Percentiles rank a stretch among this genome's conserved stretches.
Conservation (phyloP, 2,797 vertebrate species). For the Coregonus sp. region DNA sequence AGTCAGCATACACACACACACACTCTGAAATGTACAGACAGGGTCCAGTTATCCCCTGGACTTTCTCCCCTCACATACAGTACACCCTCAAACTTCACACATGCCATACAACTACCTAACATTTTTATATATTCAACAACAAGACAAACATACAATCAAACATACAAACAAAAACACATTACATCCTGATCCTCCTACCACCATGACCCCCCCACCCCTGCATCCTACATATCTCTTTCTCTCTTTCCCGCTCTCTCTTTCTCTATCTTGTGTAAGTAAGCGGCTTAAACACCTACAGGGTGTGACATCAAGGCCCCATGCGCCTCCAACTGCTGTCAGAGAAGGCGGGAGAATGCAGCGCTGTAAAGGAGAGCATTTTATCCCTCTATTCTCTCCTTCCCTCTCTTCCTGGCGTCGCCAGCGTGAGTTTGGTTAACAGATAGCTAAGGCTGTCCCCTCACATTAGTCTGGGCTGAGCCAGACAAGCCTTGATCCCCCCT, state of each 20-base stretch:
- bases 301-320: conserved; percentile 74
- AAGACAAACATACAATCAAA: conserved; percentile 25
- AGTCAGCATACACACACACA: conserved; percentile 28
- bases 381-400: conserved; percentile 69
- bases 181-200: conserved; percentile 67
- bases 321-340: conserved; percentile 69
- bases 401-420: conserved; percentile 57
- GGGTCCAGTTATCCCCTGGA: neutral
- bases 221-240: conserved; percentile 45
- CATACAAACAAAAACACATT: conserved; percentile 47
- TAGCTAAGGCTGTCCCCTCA: conserved; percentile 78
- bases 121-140: neutral
- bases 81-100: neutral
- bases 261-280: conserved; percentile 71
- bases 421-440: conserved; percentile 63
- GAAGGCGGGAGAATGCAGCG: conserved; percentile 59
- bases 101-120: neutral
- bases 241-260: too few relatives aligned
- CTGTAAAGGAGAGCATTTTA: conserved; percentile 70
- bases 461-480: conserved; percentile 73
- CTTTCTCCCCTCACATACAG: neutral
- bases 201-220: conserved; percentile 64
- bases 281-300: conserved; percentile 82
- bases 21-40: neutral
- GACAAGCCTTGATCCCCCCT: conserved; percentile 62